These are phyloP conservation scores for Polydrusus cervinus DNA, from an alignment of 2,888 invertebrate genomes.

Conservation along the genomic window DNA sequence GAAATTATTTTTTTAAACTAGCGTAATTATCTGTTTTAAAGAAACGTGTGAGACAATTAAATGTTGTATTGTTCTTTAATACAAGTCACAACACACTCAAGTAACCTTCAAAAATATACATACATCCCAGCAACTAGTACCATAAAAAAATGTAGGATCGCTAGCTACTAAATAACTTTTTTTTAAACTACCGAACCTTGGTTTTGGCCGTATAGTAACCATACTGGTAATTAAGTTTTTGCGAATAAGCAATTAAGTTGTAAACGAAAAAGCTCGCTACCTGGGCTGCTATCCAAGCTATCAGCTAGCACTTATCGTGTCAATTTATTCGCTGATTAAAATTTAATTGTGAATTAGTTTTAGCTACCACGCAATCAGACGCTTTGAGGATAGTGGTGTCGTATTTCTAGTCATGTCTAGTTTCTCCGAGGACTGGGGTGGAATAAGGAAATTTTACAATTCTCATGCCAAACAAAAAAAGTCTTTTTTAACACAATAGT, in stretches of 20 bases:
- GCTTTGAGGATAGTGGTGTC: constrained; percentile 41
- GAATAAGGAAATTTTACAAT: constrained; percentile 3
- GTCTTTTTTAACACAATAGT: too few relatives aligned
- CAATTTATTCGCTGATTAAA: constrained; percentile 69
- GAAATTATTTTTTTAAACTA: too few relatives aligned
- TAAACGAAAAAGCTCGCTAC: constrained; percentile 52
- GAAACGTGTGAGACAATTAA: too few relatives aligned
- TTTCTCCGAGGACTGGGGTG: constrained; percentile 26
- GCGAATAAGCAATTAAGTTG: constrained; percentile 48
- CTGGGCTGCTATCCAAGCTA: constrained; percentile 47
- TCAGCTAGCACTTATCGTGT: constrained; percentile 64
- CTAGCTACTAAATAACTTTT: too few relatives aligned
- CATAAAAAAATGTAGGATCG: too few relatives aligned
- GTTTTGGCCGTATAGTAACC: not conserved
- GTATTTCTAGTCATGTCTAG: constrained; percentile 32
- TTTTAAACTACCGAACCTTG: not conserved
- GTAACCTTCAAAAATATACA: too few relatives aligned
- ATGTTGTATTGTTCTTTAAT: too few relatives aligned
- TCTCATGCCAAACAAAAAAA: not conserved
- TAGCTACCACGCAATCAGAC: constrained; percentile 65
- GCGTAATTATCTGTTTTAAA: too few relatives aligned
- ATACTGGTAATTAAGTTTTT: constrained; percentile 48
- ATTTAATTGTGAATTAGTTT: constrained; percentile 69
- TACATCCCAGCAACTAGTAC: too few relatives aligned
- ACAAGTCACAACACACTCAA: too few relatives aligned